Base-by-base conservation (phyloP, 2,797 vertebrate species). In the Alcedo atthis region DNA sequence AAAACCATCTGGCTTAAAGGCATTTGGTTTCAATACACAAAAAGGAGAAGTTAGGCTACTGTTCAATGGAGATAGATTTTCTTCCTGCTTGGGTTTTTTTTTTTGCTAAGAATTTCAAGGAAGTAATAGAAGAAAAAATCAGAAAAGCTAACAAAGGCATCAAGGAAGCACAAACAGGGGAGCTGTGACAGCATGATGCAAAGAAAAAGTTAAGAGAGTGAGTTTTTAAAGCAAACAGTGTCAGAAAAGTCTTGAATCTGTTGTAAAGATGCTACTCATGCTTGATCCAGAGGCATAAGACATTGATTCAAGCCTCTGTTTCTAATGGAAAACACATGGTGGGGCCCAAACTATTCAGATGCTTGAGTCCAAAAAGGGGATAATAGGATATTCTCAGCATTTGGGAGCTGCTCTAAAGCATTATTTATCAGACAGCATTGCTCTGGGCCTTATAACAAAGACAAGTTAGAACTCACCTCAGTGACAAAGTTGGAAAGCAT, bases 221-320 rank as follows among this genome's bases (percentile, higher is more conserved):
- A 48, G 10, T 51, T 92, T 86, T 79, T 59, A 79, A 88, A 10
- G 28, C 35, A 63, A 89, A 35, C 15, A 2, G 30, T 45, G 21
- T 14, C 26, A 76, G 68, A 66, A 80, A 59, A 74, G 5, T 9
- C 67, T 63, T 61, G 32, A 42, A 81, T 94, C 85, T 90, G 92
- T 30, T 88, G 71, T 64, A 85, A 94, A 95, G 92, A 92, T 94
- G 92, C 77, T 87, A 57, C 57, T 51, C 32, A 58, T 54, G 30
- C 81, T 86, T 80, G 22, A 68, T 80, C 49, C 59, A 48, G 58
- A 87, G n/a, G 37, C 46, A 18, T 35, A 63, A 92, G 83, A 25
- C 32, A 63, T 69, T 35, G 32, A 90, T 90, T 57, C 69, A 55
- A 92, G 85, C 6, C 33, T 81, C 76, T 40, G 64, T n/a, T 78